Percentiles rank a stretch among this genome's conserved stretches.
Evolutionary conservation across 2,113 vertebrate genomes (phyloP).

Genomic region (Cacatua alba): DNA sequence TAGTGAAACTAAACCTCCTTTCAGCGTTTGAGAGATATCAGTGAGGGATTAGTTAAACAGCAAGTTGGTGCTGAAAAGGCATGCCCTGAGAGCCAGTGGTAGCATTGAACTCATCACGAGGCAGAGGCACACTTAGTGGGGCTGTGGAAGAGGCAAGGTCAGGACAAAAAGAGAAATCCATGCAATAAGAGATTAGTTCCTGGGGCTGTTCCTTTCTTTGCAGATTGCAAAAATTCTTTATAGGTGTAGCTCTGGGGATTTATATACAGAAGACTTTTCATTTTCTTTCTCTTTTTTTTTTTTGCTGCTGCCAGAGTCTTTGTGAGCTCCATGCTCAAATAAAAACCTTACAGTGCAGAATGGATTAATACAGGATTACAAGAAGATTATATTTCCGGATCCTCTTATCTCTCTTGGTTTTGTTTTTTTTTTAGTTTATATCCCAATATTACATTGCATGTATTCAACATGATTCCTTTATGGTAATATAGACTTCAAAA

Average conservation of each 20-base stretch:
- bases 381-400: conserved; percentile 13
- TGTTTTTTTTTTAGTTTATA: not conserved
- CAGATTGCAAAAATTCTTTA: conserved; percentile 40
- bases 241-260: conserved; percentile 43
- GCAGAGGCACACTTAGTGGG: not conserved
- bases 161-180: conserved; percentile 40
- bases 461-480: conserved; percentile 26
- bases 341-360: conserved; percentile 43
- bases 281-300: conserved; percentile 9
- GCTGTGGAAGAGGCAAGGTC: conserved; percentile 51
- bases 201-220: conserved; percentile 32
- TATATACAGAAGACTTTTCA: conserved; percentile 29
- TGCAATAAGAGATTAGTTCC: conserved; percentile 38
- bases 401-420: not conserved
- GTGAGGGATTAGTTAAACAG: not conserved
- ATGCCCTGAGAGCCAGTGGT: not conserved
- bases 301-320: conserved; percentile 21
- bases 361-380: conserved; percentile 60
- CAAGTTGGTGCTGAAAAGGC: not conserved
- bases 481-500: conserved; percentile 28
- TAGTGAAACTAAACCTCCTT: not conserved
- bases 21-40: not conserved
- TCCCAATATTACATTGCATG: not conserved
- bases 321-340: conserved; percentile 36
- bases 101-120: not conserved